Conservation (phyloP, 30 jellyfish, hydroid and myxozoan genomes). For the Cassiopea xamachana region DNA sequence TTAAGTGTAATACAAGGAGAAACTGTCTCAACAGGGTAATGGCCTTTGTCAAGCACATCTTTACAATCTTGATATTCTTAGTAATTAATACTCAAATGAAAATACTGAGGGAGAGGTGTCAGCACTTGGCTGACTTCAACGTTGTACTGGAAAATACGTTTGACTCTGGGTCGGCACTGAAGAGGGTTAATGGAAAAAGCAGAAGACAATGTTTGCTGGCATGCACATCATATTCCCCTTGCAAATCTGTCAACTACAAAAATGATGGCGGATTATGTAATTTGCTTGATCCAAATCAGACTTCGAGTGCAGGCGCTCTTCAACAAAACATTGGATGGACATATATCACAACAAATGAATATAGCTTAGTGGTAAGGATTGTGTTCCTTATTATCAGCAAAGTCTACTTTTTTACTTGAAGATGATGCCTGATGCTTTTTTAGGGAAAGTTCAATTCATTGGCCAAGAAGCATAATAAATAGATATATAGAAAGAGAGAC, state of each 20-base stretch:
- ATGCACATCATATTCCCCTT: conserved; percentile 11
- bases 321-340: conserved; percentile 29
- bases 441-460: neutral
- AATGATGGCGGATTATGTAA: conserved; percentile 35
- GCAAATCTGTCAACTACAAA: conserved; percentile 31
- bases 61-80: neutral
- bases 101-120: neutral
- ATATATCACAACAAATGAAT: conserved; percentile 29
- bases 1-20: no score
- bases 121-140: conserved; percentile 28
- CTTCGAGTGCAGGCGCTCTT: conserved; percentile 5
- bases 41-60: no score
- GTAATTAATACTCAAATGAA: neutral
- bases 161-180: conserved; percentile 22
- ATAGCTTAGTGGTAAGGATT: conserved; percentile 18
- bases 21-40: no score
- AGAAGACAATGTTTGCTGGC: conserved; percentile 20
- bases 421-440: neutral
- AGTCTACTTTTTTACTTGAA: neutral
- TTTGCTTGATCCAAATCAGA: conserved; percentile 25
- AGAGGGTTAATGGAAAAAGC: neutral
- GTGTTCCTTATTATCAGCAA: neutral
- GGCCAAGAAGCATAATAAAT: no score
- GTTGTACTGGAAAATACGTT: neutral
- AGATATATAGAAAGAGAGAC: no score